Evolutionary conservation across 2,113 vertebrate genomes (phyloP).

Genomic region (Carassius auratus): DNA sequence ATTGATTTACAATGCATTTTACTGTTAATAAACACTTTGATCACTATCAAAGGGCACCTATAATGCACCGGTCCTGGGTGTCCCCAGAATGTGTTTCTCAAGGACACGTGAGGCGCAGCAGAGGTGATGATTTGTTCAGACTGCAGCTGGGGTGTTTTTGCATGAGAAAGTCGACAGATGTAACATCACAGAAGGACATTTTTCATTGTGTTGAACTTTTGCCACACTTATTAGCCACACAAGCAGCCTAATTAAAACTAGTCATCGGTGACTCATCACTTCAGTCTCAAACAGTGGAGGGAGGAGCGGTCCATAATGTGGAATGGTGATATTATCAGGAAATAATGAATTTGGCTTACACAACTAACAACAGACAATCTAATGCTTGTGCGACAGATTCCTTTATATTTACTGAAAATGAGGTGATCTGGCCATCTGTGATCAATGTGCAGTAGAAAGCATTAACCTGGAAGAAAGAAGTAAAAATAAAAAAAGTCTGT

Average conservation of each 20-base stretch:
- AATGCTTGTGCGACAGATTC: not conserved
- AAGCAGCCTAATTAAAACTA: constrained; percentile 31
- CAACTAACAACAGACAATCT: not conserved
- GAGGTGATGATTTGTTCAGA: not conserved
- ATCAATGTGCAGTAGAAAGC: constrained; percentile 64
- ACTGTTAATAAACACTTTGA: not conserved
- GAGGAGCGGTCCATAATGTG: not conserved
- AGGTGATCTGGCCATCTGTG: too few relatives aligned
- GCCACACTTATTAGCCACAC: constrained; percentile 17
- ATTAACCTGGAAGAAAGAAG: constrained; percentile 74
- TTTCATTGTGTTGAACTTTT: constrained; percentile 19
- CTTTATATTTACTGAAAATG: not conserved
- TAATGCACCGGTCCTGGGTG: too few relatives aligned
- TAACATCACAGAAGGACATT: not conserved
- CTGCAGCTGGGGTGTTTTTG: constrained; percentile 19
- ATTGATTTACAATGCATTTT: not conserved
- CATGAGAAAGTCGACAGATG: constrained; percentile 12
- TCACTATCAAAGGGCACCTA: not conserved
- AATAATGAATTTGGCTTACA: not conserved
- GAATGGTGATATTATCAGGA: constrained; percentile 6
- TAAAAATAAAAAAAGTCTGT: constrained; percentile 35
- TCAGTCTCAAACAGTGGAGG: constrained; percentile 38
- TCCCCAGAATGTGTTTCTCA: too few relatives aligned
- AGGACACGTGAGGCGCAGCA: not conserved
- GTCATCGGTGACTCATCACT: not conserved